A percentile compares a stretch with the other conserved stretches of the same genome.
Conservation (phyloP, 2,113 vertebrate genomes). For the Cochlearius cochlearius region DNA sequence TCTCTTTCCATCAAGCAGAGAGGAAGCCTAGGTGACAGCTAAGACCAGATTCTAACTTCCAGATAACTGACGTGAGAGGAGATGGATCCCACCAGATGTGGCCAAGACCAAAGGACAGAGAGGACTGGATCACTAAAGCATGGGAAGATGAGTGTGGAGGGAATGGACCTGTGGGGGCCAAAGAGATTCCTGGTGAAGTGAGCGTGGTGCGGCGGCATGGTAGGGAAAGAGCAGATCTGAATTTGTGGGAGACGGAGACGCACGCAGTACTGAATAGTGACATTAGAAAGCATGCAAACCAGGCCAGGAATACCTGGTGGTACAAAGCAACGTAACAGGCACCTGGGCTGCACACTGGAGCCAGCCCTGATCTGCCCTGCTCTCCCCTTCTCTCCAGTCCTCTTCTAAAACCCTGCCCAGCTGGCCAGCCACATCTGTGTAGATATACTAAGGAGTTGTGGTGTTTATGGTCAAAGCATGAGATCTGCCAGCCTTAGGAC, state of each 20-base stretch:
- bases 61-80: not conserved
- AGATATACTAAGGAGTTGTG: not conserved
- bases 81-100: not conserved
- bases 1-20: not conserved
- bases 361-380: not conserved
- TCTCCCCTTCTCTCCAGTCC: not conserved
- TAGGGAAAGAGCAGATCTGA: not conserved
- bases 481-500: not conserved
- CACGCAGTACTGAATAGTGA: not conserved
- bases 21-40: not conserved
- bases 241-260: not conserved
- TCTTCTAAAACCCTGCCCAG: not conserved
- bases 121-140: not conserved
- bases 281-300: not conserved
- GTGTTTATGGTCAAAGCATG: not conserved
- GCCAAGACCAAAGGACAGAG: not conserved
- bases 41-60: not conserved
- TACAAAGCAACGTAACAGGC: not conserved
- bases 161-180: not conserved
- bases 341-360: not conserved
- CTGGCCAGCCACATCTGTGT: not conserved
- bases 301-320: not conserved
- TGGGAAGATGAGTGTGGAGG: accelerated
- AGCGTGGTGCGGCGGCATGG: not conserved
- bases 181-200: not conserved